These are phyloP conservation scores for Cataglyphis albicans DNA, from an alignment of 2,888 invertebrate genomes.

Conservation along the genomic window DNA sequence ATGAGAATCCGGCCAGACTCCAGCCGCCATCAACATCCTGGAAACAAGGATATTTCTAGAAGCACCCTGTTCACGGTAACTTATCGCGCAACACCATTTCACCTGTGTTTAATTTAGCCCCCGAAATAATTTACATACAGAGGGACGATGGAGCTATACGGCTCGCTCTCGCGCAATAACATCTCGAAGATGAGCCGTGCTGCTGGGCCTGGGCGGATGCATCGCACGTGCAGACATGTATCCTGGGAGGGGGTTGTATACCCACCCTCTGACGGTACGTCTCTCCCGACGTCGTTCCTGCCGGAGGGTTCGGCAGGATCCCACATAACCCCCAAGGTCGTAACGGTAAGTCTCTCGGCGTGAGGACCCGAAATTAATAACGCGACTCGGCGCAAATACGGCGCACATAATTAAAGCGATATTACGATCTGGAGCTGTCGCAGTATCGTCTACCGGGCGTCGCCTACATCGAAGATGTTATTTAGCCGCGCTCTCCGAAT, in stretches of 20 bases:
- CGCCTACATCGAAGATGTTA: slow-evolving; percentile 61
- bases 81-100: slow-evolving; percentile 72
- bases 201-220: slow-evolving; percentile 71
- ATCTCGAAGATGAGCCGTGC: slow-evolving; percentile 82
- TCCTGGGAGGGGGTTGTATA: slow-evolving; percentile 43
- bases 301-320: slow-evolving; percentile 62
- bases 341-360: slow-evolving; percentile 79
- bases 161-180: slow-evolving; percentile 77
- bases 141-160: slow-evolving; percentile 45
- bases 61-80: slow-evolving; percentile 56
- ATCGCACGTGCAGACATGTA: slow-evolving; percentile 66
- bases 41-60: slow-evolving; percentile 37
- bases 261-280: slow-evolving; percentile 34
- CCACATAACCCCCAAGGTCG: slow-evolving; percentile 74
- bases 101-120: slow-evolving; percentile 83
- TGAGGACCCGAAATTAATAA: slow-evolving; percentile 82
- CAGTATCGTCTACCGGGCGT: slow-evolving; percentile 62
- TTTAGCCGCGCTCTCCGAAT: slow-evolving; percentile 61
- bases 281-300: slow-evolving; percentile 51
- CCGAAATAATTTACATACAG: slow-evolving; percentile 82
- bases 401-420: slow-evolving; percentile 82
- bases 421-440: slow-evolving; percentile 78
- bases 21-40: slow-evolving; percentile 21
- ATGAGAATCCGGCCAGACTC: not conserved
- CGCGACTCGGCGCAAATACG: slow-evolving; percentile 80